Evolutionary conservation across 1,140 invertebrate species (phyloP).

Genomic region (Chelonus insularis): DNA sequence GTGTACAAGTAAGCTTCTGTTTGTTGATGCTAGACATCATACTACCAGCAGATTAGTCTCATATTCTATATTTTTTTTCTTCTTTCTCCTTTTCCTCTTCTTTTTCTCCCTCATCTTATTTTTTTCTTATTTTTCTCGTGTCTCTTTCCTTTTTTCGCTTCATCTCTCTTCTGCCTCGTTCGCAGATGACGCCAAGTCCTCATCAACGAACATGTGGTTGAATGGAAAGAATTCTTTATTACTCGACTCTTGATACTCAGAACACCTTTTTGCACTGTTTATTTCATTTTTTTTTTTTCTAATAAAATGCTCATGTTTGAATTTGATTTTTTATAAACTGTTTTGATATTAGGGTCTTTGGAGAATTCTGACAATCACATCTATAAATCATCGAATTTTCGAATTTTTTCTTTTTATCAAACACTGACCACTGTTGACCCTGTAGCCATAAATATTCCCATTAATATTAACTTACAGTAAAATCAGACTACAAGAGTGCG

Average conservation of each 20-base stretch:
- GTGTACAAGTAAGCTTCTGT: slow-evolving; percentile 4
- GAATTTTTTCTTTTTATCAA: slow-evolving; percentile 55
- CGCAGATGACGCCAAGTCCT: neutral
- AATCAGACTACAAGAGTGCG: slow-evolving; percentile 14
- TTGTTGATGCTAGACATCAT: slow-evolving; percentile 4
- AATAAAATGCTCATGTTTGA: too few relatives aligned
- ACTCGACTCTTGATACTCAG: neutral
- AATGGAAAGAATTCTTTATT: neutral
- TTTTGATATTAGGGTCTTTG: neutral
- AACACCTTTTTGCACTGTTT: too few relatives aligned
- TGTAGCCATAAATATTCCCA: slow-evolving; percentile 59
- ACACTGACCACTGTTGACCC: slow-evolving; percentile 34
- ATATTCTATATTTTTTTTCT: neutral
- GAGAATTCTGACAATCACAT: neutral
- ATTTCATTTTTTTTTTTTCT: too few relatives aligned
- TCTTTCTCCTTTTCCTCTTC: neutral
- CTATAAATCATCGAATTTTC: slow-evolving; percentile 58
- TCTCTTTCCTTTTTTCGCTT: neutral
- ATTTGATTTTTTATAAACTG: neutral
- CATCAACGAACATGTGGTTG: neutral
- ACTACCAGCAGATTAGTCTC: neutral
- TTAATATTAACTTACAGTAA: slow-evolving; percentile 58
- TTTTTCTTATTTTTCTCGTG: neutral
- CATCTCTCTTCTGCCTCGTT: neutral
- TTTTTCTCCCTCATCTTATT: neutral